Evolutionary conservation across 2,888 invertebrate genomes (phyloP).

Genomic region (Antheraea yamamai): DNA sequence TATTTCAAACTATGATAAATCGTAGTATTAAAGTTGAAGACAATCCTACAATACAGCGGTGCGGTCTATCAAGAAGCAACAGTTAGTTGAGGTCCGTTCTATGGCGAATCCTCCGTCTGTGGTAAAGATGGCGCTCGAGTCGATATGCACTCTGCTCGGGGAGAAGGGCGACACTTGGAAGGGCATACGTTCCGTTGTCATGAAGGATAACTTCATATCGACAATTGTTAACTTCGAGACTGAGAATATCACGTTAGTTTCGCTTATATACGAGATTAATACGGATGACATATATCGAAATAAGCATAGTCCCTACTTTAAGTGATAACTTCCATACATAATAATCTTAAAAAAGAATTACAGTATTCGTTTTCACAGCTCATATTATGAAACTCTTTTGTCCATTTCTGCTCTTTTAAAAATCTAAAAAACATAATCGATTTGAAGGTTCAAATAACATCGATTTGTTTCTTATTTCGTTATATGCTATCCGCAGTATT

Average conservation of each 20-base stretch:
- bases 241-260: slow-evolving; percentile 96
- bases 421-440: background rate
- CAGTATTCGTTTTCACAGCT: no score
- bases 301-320: background rate
- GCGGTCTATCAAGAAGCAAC: slow-evolving; percentile 97
- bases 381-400: background rate
- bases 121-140: slow-evolving; percentile 96
- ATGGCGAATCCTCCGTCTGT: slow-evolving; percentile 97
- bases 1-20: slow-evolving; percentile 25
- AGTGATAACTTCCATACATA: background rate
- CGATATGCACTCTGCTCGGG: slow-evolving; percentile 95
- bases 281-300: background rate
- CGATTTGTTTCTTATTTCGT: slow-evolving; percentile 7
- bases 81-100: slow-evolving; percentile 95
- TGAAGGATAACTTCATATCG: slow-evolving; percentile 97
- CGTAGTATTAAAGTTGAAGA: slow-evolving; percentile 55
- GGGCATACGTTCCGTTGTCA: slow-evolving; percentile 93
- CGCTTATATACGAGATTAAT: slow-evolving; percentile 60
- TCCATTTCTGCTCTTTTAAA: background rate
- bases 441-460: background rate
- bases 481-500: slow-evolving; percentile 32
- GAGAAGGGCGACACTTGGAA: slow-evolving; percentile 97
- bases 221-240: slow-evolving; percentile 97
- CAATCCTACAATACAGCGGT: slow-evolving; percentile 85
- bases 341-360: no score